Evolutionary conservation across 2,888 invertebrate genomes (phyloP).

Genomic region (Choreutis nemorana): DNA sequence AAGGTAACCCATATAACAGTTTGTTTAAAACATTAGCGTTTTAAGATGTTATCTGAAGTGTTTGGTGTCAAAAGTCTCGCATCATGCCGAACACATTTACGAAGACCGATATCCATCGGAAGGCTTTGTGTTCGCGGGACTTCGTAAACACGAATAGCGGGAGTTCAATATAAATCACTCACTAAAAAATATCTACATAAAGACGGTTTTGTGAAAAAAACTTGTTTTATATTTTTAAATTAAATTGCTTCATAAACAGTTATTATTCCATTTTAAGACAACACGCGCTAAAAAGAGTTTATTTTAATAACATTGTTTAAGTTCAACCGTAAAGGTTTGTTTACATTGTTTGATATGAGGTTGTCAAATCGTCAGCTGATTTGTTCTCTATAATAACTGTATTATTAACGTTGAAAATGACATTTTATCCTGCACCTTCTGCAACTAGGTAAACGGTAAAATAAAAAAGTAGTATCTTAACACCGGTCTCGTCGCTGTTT

Average conservation of each 20-base stretch:
- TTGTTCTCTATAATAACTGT: too few species aligned
- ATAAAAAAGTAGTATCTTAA: too few species aligned
- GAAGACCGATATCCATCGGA: slow-evolving; percentile 42
- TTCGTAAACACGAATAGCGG: slow-evolving; percentile 63
- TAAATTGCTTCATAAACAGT: slow-evolving; percentile 14
- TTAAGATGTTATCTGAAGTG: slow-evolving; percentile 55
- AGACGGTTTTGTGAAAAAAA: not conserved
- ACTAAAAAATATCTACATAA: slow-evolving; percentile 8
- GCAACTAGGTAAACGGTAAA: too few species aligned
- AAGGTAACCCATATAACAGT: slow-evolving; percentile 60
- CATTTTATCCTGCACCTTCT: too few species aligned
- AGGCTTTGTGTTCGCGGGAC: slow-evolving; percentile 46
- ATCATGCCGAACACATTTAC: slow-evolving; percentile 61
- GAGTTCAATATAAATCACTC: slow-evolving; percentile 56
- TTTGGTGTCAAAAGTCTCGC: slow-evolving; percentile 66
- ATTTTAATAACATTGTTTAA: too few species aligned
- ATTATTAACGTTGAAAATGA: too few species aligned
- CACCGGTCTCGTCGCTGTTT: too few species aligned
- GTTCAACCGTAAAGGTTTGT: too few species aligned
- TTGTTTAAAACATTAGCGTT: slow-evolving; percentile 66
- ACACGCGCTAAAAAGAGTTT: too few species aligned
- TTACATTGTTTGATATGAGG: too few species aligned
- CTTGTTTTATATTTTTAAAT: slow-evolving; percentile 15
- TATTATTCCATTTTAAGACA: too few species aligned
- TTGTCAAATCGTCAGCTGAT: too few species aligned